Conservation (phyloP, 2,797 vertebrate species). For the Carapus acus region DNA sequence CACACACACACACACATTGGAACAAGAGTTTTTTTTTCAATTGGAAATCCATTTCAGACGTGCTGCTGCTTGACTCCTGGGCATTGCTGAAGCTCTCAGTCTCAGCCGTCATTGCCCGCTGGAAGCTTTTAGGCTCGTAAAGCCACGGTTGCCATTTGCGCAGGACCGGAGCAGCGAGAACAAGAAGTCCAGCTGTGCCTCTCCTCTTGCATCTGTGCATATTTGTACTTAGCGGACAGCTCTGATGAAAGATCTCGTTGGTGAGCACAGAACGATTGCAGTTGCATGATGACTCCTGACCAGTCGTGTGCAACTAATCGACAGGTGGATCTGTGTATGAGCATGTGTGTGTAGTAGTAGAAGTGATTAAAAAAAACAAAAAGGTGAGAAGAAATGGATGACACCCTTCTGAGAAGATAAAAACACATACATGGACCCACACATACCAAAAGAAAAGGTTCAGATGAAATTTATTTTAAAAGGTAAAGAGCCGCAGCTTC, state of each 20-base stretch:
- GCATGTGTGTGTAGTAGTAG: slow-evolving; percentile 27
- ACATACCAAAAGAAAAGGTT: not conserved
- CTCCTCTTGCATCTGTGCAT: not conserved
- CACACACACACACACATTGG: slow-evolving; percentile 30
- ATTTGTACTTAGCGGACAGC: slow-evolving; percentile 44
- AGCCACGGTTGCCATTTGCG: slow-evolving; percentile 35
- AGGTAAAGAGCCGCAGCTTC: not conserved
- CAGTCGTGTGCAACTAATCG: too few relatives aligned
- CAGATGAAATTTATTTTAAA: slow-evolving; percentile 9
- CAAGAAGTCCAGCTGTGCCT: slow-evolving; percentile 13
- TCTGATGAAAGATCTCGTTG: slow-evolving; percentile 38
- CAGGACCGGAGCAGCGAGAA: slow-evolving; percentile 33
- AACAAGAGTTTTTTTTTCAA: slow-evolving; percentile 59
- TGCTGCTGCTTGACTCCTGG: slow-evolving; percentile 39
- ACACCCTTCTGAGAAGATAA: slow-evolving; percentile 22
- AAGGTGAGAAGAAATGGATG: slow-evolving; percentile 9
- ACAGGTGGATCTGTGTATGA: too few relatives aligned
- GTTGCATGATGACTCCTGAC: too few relatives aligned
- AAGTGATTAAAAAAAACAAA: slow-evolving; percentile 26
- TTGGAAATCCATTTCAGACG: slow-evolving; percentile 64
- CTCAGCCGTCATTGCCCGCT: slow-evolving; percentile 25
- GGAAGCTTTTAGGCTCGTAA: slow-evolving; percentile 59
- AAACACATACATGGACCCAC: slow-evolving; percentile 5
- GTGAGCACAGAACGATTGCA: slow-evolving; percentile 25
- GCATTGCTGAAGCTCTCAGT: slow-evolving; percentile 45